Conservation (phyloP, 23 tunicate genomes). For the Trididemnum clinides region DNA sequence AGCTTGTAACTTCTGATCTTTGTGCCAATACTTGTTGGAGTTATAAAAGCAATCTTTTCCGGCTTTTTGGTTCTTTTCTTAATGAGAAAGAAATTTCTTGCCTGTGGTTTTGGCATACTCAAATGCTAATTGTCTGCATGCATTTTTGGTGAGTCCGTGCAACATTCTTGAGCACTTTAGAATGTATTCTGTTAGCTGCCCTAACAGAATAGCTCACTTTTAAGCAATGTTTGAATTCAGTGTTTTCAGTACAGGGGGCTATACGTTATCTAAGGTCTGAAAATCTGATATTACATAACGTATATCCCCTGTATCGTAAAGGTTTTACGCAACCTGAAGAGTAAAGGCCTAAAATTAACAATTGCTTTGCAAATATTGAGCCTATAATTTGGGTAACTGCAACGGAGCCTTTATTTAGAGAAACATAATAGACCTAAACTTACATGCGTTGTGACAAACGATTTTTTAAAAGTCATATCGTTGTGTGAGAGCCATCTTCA, state of each 20-base stretch:
- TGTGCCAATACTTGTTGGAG: neutral
- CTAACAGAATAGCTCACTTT: too few species aligned
- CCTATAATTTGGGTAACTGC: too few species aligned
- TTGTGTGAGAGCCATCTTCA: neutral
- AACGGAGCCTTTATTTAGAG: neutral
- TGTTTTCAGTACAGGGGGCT: too few species aligned
- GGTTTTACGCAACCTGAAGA: too few species aligned
- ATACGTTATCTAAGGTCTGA: neutral
- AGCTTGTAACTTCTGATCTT: slow-evolving; percentile 39
- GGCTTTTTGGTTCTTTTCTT: slow-evolving; percentile 14
- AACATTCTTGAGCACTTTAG: slow-evolving; percentile 3
- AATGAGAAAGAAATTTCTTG: slow-evolving; percentile 11
- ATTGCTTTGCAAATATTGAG: too few species aligned
- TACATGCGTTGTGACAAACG: slow-evolving; percentile 15
- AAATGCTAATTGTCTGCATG: slow-evolving; percentile 4
- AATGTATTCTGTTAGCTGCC: slow-evolving; percentile 4
- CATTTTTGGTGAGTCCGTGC: neutral
- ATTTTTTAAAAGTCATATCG: neutral
- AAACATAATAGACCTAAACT: neutral
- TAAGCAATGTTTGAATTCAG: too few species aligned
- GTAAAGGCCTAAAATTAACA: neutral
- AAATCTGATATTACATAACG: neutral
- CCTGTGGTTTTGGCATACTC: slow-evolving; percentile 17
- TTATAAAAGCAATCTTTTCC: slow-evolving; percentile 46
- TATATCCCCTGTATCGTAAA: too few species aligned